phyloP scores from a whole-genome alignment of 2,888 invertebrate genomes.

The Augiades crinisus region DNA sequence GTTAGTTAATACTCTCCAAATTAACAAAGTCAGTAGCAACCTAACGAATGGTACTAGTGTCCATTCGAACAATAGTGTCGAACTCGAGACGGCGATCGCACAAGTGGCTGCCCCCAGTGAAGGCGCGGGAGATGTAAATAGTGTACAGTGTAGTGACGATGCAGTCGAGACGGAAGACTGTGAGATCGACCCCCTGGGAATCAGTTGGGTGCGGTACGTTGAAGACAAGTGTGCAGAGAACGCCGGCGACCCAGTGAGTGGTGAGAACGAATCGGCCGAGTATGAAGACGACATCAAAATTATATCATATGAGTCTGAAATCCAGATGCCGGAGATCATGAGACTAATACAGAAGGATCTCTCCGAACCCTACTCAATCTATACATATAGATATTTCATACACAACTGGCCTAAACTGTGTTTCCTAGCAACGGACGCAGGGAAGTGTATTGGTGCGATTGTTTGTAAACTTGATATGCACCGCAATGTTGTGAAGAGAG shows the following conservation, averaged over 20 bases:
- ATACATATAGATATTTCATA: slow-evolving; percentile 99
- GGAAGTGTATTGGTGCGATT: slow-evolving; percentile 97
- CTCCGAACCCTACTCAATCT: slow-evolving; percentile 99
- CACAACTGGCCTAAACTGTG: slow-evolving; percentile 99
- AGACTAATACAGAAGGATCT: slow-evolving; percentile 99
- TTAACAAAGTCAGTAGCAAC: slow-evolving; percentile 68
- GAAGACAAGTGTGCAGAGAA: slow-evolving; percentile 37
- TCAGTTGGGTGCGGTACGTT: slow-evolving; percentile 15
- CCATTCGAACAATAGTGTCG: slow-evolving; percentile 54
- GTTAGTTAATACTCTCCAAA: slow-evolving; percentile 68
- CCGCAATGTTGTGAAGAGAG: slow-evolving; percentile 93
- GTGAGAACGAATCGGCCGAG: slow-evolving; percentile 15
- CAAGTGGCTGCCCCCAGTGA: slow-evolving; percentile 48
- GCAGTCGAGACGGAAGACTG: background rate
- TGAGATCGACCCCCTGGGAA: slow-evolving; percentile 4
- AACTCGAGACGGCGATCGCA: slow-evolving; percentile 44
- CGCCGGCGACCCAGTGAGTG: slow-evolving; percentile 44
- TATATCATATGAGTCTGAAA: slow-evolving; percentile 92
- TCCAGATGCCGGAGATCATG: slow-evolving; percentile 99
- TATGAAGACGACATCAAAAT: slow-evolving; percentile 59
- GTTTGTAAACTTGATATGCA: slow-evolving; percentile 99
- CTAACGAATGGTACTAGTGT: slow-evolving; percentile 73
- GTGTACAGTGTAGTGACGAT: slow-evolving; percentile 61
- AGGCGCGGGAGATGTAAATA: slow-evolving; percentile 60
- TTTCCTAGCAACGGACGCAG: slow-evolving; percentile 95